A percentile compares a stretch with the other conserved stretches of the same genome.
Conservation (phyloP, 2,888 invertebrate species). For the Harpalus rufipes region DNA sequence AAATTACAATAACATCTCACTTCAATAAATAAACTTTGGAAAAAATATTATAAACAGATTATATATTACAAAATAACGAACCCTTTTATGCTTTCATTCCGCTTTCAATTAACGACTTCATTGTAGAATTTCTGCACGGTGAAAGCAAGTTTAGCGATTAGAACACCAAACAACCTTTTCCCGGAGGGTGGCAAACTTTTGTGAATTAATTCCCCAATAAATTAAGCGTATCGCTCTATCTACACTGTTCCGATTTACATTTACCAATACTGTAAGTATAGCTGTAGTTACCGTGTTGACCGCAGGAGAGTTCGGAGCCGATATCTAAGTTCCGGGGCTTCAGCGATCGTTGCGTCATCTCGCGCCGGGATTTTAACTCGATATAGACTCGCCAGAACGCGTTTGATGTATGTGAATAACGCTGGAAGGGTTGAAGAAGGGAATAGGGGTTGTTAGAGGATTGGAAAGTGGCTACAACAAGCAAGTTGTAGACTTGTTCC, state of each 20-base stretch:
- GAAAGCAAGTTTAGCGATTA: constrained; percentile 34
- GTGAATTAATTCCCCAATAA: constrained; percentile 64
- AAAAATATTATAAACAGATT: constrained; percentile 1
- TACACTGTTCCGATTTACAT: constrained; percentile 63
- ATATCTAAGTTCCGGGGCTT: constrained; percentile 55
- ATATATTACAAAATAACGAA: background rate
- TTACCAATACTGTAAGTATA: constrained; percentile 56
- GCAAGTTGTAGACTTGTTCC: constrained; percentile 23
- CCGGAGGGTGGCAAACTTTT: constrained; percentile 56
- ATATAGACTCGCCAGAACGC: constrained; percentile 22
- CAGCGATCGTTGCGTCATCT: constrained; percentile 32
- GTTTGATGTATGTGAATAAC: constrained; percentile 44
- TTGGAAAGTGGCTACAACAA: constrained; percentile 8
- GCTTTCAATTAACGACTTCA: constrained; percentile 20
- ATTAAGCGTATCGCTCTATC: constrained; percentile 62
- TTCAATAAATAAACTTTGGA: background rate
- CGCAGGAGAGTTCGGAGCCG: constrained; percentile 14
- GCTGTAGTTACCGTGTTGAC: constrained; percentile 20
- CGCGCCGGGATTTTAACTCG: constrained; percentile 24
- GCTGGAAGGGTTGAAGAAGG: background rate
- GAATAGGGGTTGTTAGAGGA: background rate
- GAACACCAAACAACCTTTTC: constrained; percentile 42
- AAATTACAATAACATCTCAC: too few relatives aligned
- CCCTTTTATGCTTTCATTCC: background rate
- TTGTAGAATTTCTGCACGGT: constrained; percentile 14